Percentiles rank a stretch among this genome's conserved stretches.
Conservation (phyloP, 1,140 invertebrate genomes). For the Trialeurodes vaporariorum region DNA sequence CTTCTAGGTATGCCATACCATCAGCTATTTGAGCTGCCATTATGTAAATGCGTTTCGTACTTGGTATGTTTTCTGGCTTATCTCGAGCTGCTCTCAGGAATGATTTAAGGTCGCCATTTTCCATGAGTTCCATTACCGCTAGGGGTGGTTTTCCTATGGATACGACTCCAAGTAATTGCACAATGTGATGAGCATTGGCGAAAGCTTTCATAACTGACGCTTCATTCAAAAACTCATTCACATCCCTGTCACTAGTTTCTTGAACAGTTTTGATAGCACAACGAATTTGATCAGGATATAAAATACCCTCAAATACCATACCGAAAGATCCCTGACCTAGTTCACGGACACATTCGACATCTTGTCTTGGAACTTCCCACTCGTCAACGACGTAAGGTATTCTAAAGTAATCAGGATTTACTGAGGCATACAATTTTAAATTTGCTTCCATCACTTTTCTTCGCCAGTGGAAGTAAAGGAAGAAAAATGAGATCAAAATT, state of each 20-base stretch:
- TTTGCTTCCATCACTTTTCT: conserved; percentile 16
- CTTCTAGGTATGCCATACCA: conserved; percentile 93
- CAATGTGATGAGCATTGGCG: conserved; percentile 83
- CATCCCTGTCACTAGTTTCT: conserved; percentile 67
- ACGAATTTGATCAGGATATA: conserved; percentile 35
- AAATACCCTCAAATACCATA: conserved; percentile 71
- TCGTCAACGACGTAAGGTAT: conserved; percentile 70
- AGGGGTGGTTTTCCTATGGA: conserved; percentile 78
- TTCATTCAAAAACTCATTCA: conserved; percentile 86
- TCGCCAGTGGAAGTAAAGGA: conserved; percentile 17
- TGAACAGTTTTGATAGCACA: conserved; percentile 95
- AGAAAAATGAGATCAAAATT: neutral
- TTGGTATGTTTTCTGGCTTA: conserved; percentile 4
- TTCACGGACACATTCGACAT: conserved; percentile 63
- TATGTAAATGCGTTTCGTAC: conserved; percentile 36
- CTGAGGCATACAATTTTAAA: conserved; percentile 18
- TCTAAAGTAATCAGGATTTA: conserved; percentile 24
- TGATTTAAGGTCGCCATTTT: conserved; percentile 83
- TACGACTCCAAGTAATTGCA: conserved; percentile 88
- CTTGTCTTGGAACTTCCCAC: conserved; percentile 84
- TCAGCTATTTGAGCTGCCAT: conserved; percentile 98
- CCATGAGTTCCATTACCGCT: conserved; percentile 97
- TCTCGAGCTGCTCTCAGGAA: conserved; percentile 52
- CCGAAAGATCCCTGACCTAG: conserved; percentile 94
- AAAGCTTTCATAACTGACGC: conserved; percentile 79